phyloP scores from a whole-genome alignment of 2,797 vertebrate genomes.

The Sebastes umbrosus region DNA sequence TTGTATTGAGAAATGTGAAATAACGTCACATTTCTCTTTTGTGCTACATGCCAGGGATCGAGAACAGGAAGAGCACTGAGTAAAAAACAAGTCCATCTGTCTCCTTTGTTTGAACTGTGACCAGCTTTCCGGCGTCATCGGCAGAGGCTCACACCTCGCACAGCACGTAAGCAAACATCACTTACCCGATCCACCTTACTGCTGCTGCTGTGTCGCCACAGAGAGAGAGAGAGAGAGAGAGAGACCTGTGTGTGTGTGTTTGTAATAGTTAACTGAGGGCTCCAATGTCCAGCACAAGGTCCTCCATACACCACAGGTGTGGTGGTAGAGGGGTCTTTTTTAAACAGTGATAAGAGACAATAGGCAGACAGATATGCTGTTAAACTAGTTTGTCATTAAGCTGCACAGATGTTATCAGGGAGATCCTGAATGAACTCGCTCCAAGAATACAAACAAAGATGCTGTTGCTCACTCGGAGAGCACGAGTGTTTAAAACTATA shows the following conservation, averaged over 20 bases:
- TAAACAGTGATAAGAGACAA: not conserved
- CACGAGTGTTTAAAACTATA: not conserved
- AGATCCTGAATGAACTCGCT: not conserved
- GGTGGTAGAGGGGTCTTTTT: not conserved
- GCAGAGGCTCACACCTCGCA: conserved; percentile 20
- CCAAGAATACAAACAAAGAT: not conserved
- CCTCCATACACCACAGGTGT: not conserved
- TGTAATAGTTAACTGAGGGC: conserved; percentile 43
- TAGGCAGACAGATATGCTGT: not conserved
- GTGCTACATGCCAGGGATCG: not conserved
- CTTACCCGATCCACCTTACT: not conserved
- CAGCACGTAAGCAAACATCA: conserved; percentile 60
- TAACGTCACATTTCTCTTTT: not conserved
- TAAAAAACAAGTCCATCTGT: not conserved
- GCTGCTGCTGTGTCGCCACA: not conserved
- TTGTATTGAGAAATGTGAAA: not conserved
- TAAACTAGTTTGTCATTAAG: conserved; percentile 16
- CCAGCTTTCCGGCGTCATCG: conserved; percentile 26
- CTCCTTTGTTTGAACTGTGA: not conserved
- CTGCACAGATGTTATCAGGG: not conserved
- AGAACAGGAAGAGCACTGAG: not conserved
- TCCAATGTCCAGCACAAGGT: conserved; percentile 6
- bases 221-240: not conserved
- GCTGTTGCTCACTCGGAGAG: not conserved
- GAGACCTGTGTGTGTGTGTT: not conserved